Percentiles rank a stretch among this genome's conserved stretches.
Conservation (phyloP, 2,888 invertebrate species). For the Folsomia manolachei region DNA sequence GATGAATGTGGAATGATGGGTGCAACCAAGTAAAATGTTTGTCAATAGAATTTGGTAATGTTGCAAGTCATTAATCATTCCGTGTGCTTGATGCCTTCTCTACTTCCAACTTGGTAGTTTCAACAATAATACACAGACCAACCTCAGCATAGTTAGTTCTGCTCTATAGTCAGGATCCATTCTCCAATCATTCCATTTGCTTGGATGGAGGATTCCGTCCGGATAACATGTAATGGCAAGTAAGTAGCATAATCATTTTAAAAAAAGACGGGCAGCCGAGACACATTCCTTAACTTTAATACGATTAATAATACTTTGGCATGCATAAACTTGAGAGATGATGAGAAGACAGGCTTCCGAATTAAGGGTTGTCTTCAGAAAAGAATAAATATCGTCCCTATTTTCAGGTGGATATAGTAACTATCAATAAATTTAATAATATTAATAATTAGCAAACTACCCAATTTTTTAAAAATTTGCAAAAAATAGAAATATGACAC, state of each 20-base stretch:
- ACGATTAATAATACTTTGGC: neutral
- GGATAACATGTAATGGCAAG: neutral
- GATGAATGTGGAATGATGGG: conserved; percentile 49
- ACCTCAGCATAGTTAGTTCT: too few relatives aligned
- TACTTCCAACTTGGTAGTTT: too few relatives aligned
- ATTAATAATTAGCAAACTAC: too few relatives aligned
- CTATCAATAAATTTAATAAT: too few relatives aligned
- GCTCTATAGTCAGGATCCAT: too few relatives aligned
- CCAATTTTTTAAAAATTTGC: too few relatives aligned
- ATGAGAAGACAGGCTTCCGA: neutral
- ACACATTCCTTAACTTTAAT: neutral
- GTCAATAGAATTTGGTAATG: conserved; percentile 52
- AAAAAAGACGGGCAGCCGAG: neutral
- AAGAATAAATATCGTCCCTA: too few relatives aligned
- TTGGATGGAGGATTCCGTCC: neutral
- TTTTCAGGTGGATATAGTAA: too few relatives aligned
- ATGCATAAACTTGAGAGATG: neutral
- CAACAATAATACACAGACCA: conserved; percentile 16
- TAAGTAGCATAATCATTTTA: too few relatives aligned
- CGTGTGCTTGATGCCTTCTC: conserved; percentile 31
- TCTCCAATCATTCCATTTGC: neutral
- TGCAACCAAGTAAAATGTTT: conserved; percentile 51
- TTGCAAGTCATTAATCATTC: conserved; percentile 52
- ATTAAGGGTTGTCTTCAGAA: too few relatives aligned
- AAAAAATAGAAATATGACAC: too few relatives aligned